Conservation (phyloP, 1,140 invertebrate species). For the Andricus grossulariae region DNA sequence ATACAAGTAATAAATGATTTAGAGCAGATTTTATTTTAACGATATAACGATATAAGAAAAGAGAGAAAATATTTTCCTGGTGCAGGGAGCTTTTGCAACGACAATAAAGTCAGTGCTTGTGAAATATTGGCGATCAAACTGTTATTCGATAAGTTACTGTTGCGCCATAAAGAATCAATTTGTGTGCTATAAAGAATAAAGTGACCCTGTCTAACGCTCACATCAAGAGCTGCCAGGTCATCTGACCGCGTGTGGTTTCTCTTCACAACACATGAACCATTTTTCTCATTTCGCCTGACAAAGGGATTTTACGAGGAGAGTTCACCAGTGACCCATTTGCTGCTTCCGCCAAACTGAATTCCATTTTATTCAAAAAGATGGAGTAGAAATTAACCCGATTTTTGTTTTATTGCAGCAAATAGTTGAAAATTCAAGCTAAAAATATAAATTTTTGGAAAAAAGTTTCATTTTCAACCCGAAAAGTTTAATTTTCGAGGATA, state of each 20-base stretch:
- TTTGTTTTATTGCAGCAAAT: no score
- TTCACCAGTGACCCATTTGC: not conserved
- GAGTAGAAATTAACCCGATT: no score
- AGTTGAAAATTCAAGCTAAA: no score
- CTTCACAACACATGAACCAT: not conserved
- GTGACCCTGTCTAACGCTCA: slow-evolving; percentile 23
- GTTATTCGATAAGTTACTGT: slow-evolving; percentile 32
- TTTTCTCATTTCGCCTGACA: not conserved
- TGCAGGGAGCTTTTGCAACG: not conserved
- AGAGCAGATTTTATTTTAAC: slow-evolving; percentile 1
- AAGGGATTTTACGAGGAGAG: not conserved
- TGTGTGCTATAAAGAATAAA: slow-evolving; percentile 32
- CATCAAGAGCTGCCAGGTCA: slow-evolving; percentile 12
- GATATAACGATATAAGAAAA: slow-evolving; percentile 14
- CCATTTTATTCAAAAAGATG: no score
- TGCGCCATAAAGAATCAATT: slow-evolving; percentile 30
- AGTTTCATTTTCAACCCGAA: no score
- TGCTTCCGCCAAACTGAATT: no score
- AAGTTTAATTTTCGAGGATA: no score
- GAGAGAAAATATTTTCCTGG: slow-evolving; percentile 10
- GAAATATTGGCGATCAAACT: slow-evolving; percentile 23
- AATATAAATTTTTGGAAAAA: no score
- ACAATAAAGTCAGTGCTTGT: slow-evolving; percentile 18
- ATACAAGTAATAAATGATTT: not conserved
- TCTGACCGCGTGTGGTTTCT: slow-evolving; percentile 6